phyloP scores from a whole-genome alignment of 1,140 invertebrate species.

The Mamestra configurata region DNA sequence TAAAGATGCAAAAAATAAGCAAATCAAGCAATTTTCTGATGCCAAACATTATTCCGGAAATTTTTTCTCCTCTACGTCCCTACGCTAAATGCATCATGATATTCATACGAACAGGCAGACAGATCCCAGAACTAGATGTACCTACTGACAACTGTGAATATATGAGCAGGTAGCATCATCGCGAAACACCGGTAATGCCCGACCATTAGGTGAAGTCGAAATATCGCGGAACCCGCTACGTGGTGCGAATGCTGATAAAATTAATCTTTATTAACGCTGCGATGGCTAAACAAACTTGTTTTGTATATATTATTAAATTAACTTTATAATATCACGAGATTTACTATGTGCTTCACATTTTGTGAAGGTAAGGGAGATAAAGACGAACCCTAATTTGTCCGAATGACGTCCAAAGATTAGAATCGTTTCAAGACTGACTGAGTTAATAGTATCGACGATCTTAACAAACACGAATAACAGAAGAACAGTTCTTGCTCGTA shows the following conservation, averaged over 20 bases:
- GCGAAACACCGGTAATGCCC: constrained; percentile 32
- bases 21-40: neutral
- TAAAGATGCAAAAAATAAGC: too few relatives aligned
- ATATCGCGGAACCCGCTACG: constrained; percentile 10
- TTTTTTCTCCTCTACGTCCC: too few relatives aligned
- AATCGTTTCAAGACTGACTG: too few relatives aligned
- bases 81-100: too few relatives aligned
- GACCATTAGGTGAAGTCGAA: constrained; percentile 23
- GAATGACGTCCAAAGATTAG: too few relatives aligned
- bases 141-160: neutral
- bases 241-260: constrained; percentile 24
- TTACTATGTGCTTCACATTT: neutral
- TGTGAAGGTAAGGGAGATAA: neutral
- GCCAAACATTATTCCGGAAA: neutral
- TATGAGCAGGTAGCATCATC: neutral
- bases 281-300: neutral
- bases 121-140: neutral
- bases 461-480: too few relatives aligned
- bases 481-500: too few relatives aligned
- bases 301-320: neutral
- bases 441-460: too few relatives aligned
- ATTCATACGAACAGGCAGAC: neutral
- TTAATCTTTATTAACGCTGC: constrained; percentile 21
- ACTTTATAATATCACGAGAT: neutral
- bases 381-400: neutral